Evolutionary conservation across 1,140 invertebrate species (phyloP).

Genomic region (Panagrolaimus sp.): DNA sequence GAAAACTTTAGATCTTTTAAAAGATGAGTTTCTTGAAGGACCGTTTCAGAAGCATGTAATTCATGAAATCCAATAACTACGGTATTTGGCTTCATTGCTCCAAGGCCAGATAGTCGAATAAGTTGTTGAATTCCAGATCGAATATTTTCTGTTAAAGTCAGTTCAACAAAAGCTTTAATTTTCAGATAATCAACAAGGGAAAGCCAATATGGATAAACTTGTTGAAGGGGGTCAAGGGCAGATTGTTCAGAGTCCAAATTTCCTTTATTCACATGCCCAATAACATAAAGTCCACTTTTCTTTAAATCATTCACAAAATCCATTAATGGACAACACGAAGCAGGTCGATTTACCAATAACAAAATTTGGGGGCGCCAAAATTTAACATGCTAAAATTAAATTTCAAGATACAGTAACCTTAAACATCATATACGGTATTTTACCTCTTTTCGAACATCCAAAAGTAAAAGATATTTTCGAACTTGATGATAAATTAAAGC

Average conservation of each 20-base stretch:
- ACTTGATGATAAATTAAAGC: conserved; percentile 98
- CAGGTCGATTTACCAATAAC: conserved; percentile 80
- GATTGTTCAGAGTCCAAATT: conserved; percentile 27
- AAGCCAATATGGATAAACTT: conserved; percentile 59
- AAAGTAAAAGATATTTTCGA: conserved; percentile 85
- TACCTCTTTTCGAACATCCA: conserved; percentile 93
- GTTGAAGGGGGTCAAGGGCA: conserved; percentile 54
- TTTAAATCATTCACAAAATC: conserved; percentile 97
- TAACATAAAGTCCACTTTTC: conserved; percentile 73
- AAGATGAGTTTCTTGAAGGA: conserved; percentile 51
- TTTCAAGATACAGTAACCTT: background rate
- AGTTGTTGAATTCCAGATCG: conserved; percentile 85
- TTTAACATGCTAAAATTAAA: conserved; percentile 64
- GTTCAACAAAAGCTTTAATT: conserved; percentile 86
- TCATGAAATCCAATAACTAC: conserved; percentile 77
- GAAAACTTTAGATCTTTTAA: conserved; percentile 57
- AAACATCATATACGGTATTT: too few relatives aligned
- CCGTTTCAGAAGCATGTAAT: conserved; percentile 41
- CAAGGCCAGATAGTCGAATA: conserved; percentile 82
- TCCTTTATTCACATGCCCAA: conserved; percentile 57
- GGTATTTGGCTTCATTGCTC: conserved; percentile 98
- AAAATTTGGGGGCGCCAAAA: conserved; percentile 97
- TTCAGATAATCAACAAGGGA: conserved; percentile 56
- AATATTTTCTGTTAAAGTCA: conserved; percentile 78
- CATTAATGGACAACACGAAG: conserved; percentile 81